Percentiles rank a stretch among this genome's conserved stretches.
Evolutionary conservation across 2,888 invertebrate genomes (phyloP).

Genomic region (Entomobrya multifasciata): DNA sequence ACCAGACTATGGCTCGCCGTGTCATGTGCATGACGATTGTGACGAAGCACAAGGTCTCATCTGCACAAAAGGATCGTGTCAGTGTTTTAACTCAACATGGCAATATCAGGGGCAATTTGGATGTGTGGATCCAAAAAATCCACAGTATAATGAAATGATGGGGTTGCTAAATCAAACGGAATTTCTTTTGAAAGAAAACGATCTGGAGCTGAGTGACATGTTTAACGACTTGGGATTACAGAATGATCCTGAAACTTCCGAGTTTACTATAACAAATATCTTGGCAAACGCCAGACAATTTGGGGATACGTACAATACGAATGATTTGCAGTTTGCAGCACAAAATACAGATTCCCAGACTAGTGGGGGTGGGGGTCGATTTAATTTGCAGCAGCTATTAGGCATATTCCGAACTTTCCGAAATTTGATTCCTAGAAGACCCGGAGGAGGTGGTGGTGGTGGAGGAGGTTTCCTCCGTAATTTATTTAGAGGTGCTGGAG

Average conservation of each 20-base stretch:
- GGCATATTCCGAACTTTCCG: conserved; percentile 37
- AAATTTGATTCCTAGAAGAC: conserved; percentile 32
- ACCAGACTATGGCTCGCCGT: conserved; percentile 58
- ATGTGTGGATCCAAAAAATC: conserved; percentile 63
- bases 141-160: conserved; percentile 66
- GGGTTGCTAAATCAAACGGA: conserved; percentile 66
- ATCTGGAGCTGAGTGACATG: conserved; percentile 63
- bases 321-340: conserved; percentile 65
- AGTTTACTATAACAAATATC: conserved; percentile 28
- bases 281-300: conserved; percentile 53
- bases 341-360: conserved; percentile 50
- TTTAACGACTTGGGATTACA: conserved; percentile 60
- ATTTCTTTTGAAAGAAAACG: conserved; percentile 62
- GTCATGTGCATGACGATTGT: conserved; percentile 52
- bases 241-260: conserved; percentile 48
- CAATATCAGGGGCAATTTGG: conserved; percentile 69
- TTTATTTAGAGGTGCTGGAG: conserved; percentile 40
- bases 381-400: conserved; percentile 43
- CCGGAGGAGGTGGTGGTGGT: conserved; percentile 17
- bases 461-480: conserved; percentile 54
- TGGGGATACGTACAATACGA: conserved; percentile 60
- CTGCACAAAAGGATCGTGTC: conserved; percentile 56
- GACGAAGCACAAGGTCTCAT: conserved; percentile 54
- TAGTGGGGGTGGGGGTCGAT: conserved; percentile 23
- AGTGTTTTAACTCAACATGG: conserved; percentile 64